Conservation (phyloP, 1,140 invertebrate genomes). For the Calephelis nemesis region DNA sequence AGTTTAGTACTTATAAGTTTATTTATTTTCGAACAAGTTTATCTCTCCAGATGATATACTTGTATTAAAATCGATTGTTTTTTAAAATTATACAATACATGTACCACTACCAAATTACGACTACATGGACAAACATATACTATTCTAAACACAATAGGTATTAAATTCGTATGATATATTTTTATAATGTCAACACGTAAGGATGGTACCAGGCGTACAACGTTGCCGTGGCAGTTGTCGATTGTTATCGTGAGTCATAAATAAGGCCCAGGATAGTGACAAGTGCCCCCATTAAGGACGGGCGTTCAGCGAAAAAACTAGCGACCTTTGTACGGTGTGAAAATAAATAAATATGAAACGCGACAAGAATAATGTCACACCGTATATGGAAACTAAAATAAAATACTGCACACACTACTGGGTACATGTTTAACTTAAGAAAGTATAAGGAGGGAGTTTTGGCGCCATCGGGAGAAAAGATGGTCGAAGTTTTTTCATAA, state of each 20-base stretch:
- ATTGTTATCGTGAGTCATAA: constrained; percentile 50
- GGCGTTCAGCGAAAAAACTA: constrained; percentile 40
- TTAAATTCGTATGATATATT: constrained; percentile 14
- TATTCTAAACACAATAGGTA: not conserved
- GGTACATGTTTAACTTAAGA: not conserved
- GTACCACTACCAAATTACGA: not conserved
- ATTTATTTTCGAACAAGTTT: too few species aligned
- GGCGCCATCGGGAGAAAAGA: too few species aligned
- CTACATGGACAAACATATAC: not conserved
- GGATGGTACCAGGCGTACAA: constrained; percentile 32
- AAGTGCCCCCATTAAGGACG: constrained; percentile 55
- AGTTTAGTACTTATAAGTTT: too few species aligned
- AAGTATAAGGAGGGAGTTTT: too few species aligned
- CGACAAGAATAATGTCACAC: not conserved
- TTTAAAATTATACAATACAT: not conserved
- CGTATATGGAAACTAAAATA: not conserved
- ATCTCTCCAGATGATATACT: too few species aligned
- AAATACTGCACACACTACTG: not conserved
- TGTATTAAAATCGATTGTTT: not conserved
- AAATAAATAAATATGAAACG: constrained; percentile 6
- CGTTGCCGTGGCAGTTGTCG: constrained; percentile 31
- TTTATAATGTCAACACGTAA: constrained; percentile 1
- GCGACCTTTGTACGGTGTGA: constrained; percentile 23
- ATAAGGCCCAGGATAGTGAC: constrained; percentile 43
- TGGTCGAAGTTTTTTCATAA: too few species aligned